Base-by-base conservation (phyloP, 2,113 vertebrate genomes). In the Oreocharis arfaki region DNA sequence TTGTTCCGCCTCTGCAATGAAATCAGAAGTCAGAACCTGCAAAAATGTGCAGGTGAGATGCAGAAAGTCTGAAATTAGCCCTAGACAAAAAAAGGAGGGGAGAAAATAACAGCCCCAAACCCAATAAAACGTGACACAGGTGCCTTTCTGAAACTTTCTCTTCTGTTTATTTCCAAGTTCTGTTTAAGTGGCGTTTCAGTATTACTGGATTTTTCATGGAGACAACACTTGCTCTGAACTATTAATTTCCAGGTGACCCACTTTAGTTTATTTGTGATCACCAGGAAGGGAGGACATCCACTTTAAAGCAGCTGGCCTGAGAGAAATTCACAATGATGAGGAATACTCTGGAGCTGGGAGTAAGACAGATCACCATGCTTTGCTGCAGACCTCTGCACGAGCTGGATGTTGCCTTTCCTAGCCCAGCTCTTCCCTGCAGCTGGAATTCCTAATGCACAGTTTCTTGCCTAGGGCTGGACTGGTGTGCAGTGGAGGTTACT, bases 91-190 rank as follows among this genome's bases (percentile, higher is more conserved):
- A 60, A 57, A n/a, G 19, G 11, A 28, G 21, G 55, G 8, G 8
- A 24, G 21, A 33, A 49, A 61, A 33, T 16, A 24, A 21, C 7
- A 49, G 11, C 5, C 21, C 7, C 5, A 21, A 46, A 59, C 2
- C 6, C 4, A 53, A 23, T 23, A 50, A 84, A 83, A 55, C 26
- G 26, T 18, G 18, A 49, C 22, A 65, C 80, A 81, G 71, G 74
- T 97, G 74, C 27, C 75, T n/a, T 84, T 87, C 64, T 88, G 26
- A 68, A 85, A 95, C 87, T 95, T 96, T 96, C 65, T 94, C 69
- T 96, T 93, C 77, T 90, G 86, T 94, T 94, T 91, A 50, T 96
- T 97, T 97, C 39, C 8, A 86, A 93, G 50, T 37, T 61, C 15
- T 59, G 46, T 86, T 76, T 82, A 75, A 90, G 49, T 33, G 52